These are phyloP conservation scores for Peromyscus leucopus DNA, from an alignment of 2,113 vertebrate genomes.

Conservation along the genomic window DNA sequence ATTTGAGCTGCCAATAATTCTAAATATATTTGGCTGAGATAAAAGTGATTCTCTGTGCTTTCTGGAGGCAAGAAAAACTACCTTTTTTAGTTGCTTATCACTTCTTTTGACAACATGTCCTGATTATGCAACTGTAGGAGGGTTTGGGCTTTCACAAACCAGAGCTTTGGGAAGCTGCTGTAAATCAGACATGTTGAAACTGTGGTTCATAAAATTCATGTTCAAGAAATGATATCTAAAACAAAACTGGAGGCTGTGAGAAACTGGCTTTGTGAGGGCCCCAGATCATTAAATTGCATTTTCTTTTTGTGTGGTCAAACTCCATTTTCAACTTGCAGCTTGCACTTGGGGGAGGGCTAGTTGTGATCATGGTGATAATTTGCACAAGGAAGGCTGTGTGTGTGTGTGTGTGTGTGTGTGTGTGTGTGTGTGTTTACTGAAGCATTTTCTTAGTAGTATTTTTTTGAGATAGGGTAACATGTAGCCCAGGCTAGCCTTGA, in stretches of 20 bases:
- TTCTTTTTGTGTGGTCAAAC: background rate
- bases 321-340: background rate
- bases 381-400: background rate
- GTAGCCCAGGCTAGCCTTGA: background rate
- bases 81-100: slow-evolving; percentile 41
- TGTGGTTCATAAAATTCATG: slow-evolving; percentile 8
- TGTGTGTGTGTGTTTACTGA: background rate
- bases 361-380: slow-evolving; percentile 41
- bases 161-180: slow-evolving; percentile 5
- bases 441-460: background rate
- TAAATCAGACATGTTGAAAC: slow-evolving; percentile 21
- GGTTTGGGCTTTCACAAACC: background rate
- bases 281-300: background rate
- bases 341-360: background rate
- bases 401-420: no score
- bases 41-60: slow-evolving; percentile 72
- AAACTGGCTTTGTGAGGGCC: background rate
- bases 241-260: background rate
- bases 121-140: slow-evolving; percentile 44
- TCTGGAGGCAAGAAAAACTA: slow-evolving; percentile 62
- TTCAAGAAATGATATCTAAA: background rate
- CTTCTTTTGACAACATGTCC: slow-evolving; percentile 48
- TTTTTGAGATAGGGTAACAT: background rate
- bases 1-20: slow-evolving; percentile 67
- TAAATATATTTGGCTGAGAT: slow-evolving; percentile 70